These are phyloP conservation scores for Cathartes aura DNA, from an alignment of 2,113 vertebrate species.

Conservation along the genomic window DNA sequence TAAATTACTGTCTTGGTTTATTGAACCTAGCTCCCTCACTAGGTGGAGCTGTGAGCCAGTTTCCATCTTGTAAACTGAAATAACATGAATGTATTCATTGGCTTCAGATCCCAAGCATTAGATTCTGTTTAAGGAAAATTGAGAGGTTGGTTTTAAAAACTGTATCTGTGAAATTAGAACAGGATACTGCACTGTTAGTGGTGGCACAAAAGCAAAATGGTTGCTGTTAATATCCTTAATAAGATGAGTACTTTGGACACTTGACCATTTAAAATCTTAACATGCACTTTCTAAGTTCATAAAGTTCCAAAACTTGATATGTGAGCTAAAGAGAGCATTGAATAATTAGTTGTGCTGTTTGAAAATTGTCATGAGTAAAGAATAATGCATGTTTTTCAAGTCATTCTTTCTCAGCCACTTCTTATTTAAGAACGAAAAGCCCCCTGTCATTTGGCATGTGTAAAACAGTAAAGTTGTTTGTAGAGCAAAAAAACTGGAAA, in stretches of 20 bases:
- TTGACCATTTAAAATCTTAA: neutral
- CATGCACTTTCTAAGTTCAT: neutral
- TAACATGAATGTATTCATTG: neutral
- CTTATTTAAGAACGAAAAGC: neutral
- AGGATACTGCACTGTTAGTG: neutral
- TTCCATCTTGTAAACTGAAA: neutral
- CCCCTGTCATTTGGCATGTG: neutral
- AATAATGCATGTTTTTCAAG: neutral
- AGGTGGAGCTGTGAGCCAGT: conserved; percentile 63
- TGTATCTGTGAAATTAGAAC: neutral
- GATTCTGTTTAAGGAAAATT: neutral
- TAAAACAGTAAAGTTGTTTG: neutral
- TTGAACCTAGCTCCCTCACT: neutral
- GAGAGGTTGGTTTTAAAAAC: neutral
- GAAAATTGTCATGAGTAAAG: neutral
- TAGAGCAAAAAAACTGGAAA: neutral
- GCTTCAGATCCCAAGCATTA: neutral
- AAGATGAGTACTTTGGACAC: neutral
- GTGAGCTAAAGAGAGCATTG: neutral
- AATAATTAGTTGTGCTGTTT: neutral
- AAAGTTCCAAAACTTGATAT: neutral
- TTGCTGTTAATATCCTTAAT: neutral
- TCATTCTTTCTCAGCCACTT: neutral
- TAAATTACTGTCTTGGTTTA: neutral
- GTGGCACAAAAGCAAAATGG: neutral